These are phyloP conservation scores for Lates calcarifer DNA, from an alignment of 2,113 vertebrate species.

Conservation along the genomic window DNA sequence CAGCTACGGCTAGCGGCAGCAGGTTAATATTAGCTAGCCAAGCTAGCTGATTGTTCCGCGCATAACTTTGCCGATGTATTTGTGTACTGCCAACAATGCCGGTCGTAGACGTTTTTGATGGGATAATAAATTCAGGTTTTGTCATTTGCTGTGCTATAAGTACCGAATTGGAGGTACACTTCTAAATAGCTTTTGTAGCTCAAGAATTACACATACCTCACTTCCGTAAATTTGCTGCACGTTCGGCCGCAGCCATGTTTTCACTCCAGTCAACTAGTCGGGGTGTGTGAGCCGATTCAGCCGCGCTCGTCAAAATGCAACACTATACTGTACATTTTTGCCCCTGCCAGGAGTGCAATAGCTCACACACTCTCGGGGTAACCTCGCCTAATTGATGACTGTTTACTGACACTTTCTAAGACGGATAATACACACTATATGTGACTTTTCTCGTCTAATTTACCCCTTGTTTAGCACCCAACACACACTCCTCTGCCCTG, in stretches of 20 bases:
- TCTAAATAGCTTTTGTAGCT: conserved; percentile 76
- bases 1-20: conserved; percentile 53
- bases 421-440: not conserved
- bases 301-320: conserved; percentile 73
- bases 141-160: conserved; percentile 18
- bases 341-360: conserved; percentile 21
- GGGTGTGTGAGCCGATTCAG: conserved; percentile 80
- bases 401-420: not conserved
- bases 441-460: not conserved
- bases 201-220: conserved; percentile 86
- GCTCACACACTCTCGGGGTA: conserved; percentile 1
- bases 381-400: not conserved
- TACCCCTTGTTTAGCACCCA: not conserved
- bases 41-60: conserved; percentile 82
- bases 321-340: conserved; percentile 63
- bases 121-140: conserved; percentile 38
- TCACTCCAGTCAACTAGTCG: conserved; percentile 76
- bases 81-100: conserved; percentile 47
- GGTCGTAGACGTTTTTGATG: conserved; percentile 20
- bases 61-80: conserved; percentile 80
- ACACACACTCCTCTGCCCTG: not conserved
- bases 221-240: conserved; percentile 88
- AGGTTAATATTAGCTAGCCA: conserved; percentile 59
- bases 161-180: conserved; percentile 38
- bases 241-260: conserved; percentile 89